Base-by-base conservation (phyloP, 2,113 vertebrate genomes). In the Lepus americanus region DNA sequence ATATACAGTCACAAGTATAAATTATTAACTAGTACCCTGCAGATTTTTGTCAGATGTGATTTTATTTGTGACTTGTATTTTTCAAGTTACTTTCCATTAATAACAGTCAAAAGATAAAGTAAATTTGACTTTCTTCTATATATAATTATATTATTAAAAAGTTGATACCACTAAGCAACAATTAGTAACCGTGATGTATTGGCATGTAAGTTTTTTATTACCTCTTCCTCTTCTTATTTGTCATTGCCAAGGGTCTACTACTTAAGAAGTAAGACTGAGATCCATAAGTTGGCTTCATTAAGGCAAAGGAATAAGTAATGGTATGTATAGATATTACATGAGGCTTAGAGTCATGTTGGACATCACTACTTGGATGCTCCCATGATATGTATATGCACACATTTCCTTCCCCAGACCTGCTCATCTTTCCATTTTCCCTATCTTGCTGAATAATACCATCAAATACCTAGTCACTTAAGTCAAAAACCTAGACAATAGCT, bases 41-140 rank as follows among this genome's bases (percentile, higher is more conserved):
- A 53, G 0, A 4, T 0, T 77, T 78, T 83, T 91, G 5, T 92
- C 72, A 53, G 14, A 19, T 81, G 8, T 27, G 3, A 89, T 86
- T 19, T 85, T 70, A 88, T 88, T 87, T 92, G 12, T 86, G 22
- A 8, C 22, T 90, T 95, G 36, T 92, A 91, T 9, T 80, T 86
- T 70, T 74, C 39, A 66, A 61, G n/a, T 92, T 82, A 69, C 1
- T 74, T 92, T 74, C 39, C 23, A 88, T 82, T 83, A 7, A 78
- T 64, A 86, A 51, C 2, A 79, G 16, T 2, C 9, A 90, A 72
- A 95, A 39, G 19, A 31, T 31, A 36, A 69, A 94, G 64, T 25
- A 3, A 0, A 3, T n/a, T 61, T 72, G 49, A 59, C 19, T 90
- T 72, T 69, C 44, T 74, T 9, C 3, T 85, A 25, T 49, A 81